These are phyloP conservation scores for Ceratoteleas bidentatus DNA, from an alignment of 1,140 invertebrate genomes.

Conservation along the genomic window DNA sequence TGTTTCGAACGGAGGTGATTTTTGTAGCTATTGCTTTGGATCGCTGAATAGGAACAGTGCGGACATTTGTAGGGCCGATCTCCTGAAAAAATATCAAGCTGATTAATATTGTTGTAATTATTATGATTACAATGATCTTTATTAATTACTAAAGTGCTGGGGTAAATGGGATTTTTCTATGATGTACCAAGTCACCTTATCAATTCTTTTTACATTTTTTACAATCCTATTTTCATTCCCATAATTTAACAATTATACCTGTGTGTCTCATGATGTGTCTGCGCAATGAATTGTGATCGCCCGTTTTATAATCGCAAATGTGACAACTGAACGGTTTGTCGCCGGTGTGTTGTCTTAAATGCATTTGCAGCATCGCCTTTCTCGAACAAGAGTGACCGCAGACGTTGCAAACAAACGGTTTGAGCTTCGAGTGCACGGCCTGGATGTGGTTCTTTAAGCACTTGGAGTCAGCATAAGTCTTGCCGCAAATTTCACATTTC, in stretches of 20 bases:
- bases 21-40: constrained; percentile 86
- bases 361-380: constrained; percentile 86
- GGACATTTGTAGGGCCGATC: constrained; percentile 85
- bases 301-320: constrained; percentile 86
- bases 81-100: constrained; percentile 60
- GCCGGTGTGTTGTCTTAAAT: constrained; percentile 87
- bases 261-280: constrained; percentile 89
- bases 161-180: too few species aligned
- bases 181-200: too few species aligned
- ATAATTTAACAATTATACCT: too few species aligned
- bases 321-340: constrained; percentile 89
- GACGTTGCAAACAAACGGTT: constrained; percentile 88
- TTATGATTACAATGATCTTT: too few species aligned
- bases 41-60: constrained; percentile 86
- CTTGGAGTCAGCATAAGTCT: constrained; percentile 88
- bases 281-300: constrained; percentile 87
- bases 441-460: constrained; percentile 89
- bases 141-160: too few species aligned
- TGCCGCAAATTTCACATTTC: constrained; percentile 85
- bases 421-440: constrained; percentile 89
- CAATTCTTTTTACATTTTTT: too few species aligned
- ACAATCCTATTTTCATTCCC: too few species aligned
- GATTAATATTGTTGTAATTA: too few species aligned
- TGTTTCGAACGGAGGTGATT: constrained; percentile 86
- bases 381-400: constrained; percentile 88